Percentiles rank a stretch among this genome's conserved stretches.
Conservation (phyloP, 1,140 invertebrate species). For the Zeugodacus cucurbitae region DNA sequence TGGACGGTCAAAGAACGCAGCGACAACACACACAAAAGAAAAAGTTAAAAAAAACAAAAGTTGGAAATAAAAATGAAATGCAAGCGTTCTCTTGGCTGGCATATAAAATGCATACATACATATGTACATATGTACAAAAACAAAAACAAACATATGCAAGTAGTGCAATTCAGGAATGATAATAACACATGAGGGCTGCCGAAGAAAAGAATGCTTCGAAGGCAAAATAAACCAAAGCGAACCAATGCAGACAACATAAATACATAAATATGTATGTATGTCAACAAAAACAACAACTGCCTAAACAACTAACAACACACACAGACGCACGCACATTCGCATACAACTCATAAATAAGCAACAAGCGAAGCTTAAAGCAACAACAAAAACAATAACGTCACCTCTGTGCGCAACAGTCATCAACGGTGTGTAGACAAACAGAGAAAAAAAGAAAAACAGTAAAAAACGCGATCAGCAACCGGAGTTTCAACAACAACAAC, state of each 20-base stretch:
- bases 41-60: neutral
- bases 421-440: neutral
- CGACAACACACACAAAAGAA: neutral
- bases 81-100: neutral
- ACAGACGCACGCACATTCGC: neutral
- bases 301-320: neutral
- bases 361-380: neutral
- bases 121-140: neutral
- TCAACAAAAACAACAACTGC: neutral
- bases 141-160: too few relatives aligned
- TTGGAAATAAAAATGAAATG: constrained; percentile 2
- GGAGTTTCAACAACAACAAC: constrained; percentile 34
- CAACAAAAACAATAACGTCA: neutral
- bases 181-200: neutral
- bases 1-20: neutral
- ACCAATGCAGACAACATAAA: neutral
- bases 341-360: neutral
- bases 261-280: neutral
- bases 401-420: constrained; percentile 5
- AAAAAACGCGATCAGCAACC: constrained; percentile 27
- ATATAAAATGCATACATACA: neutral
- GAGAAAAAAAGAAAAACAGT: neutral
- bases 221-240: neutral
- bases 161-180: neutral
- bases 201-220: neutral